A percentile compares a stretch with the other conserved stretches of the same genome.
Conservation (phyloP, 2,113 vertebrate species). For the Prolemur simus region DNA sequence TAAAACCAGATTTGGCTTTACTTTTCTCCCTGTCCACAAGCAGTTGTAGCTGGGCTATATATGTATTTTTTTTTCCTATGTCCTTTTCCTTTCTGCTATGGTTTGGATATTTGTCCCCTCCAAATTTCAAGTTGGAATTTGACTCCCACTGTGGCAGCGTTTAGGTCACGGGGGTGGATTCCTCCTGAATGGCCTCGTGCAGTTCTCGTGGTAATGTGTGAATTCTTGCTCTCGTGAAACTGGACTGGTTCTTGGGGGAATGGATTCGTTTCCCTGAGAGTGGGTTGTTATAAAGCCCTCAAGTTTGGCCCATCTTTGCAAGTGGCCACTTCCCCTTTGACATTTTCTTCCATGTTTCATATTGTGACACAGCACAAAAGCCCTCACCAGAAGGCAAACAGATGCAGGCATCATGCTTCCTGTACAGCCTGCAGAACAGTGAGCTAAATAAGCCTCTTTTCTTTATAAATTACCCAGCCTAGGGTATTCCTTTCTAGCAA, state of each 20-base stretch:
- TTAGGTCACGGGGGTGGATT: background rate
- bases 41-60: background rate
- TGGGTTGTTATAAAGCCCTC: background rate
- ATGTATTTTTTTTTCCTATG: background rate
- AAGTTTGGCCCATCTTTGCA: background rate
- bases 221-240: background rate
- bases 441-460: background rate
- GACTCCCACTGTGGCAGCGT: background rate
- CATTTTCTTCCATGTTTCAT: background rate
- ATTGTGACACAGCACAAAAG: background rate
- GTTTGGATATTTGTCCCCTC: background rate
- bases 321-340: background rate
- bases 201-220: background rate
- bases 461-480: background rate
- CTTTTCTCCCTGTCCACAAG: background rate
- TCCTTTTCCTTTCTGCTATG: background rate
- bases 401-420: background rate
- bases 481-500: background rate
- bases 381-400: background rate
- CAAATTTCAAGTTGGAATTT: background rate
- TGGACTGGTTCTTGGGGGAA: background rate
- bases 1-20: background rate
- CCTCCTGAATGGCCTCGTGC: background rate
- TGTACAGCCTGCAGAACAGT: background rate
- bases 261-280: background rate